Base-by-base conservation (phyloP, 2,113 vertebrate genomes). In the Lamprologus lemairii region DNA sequence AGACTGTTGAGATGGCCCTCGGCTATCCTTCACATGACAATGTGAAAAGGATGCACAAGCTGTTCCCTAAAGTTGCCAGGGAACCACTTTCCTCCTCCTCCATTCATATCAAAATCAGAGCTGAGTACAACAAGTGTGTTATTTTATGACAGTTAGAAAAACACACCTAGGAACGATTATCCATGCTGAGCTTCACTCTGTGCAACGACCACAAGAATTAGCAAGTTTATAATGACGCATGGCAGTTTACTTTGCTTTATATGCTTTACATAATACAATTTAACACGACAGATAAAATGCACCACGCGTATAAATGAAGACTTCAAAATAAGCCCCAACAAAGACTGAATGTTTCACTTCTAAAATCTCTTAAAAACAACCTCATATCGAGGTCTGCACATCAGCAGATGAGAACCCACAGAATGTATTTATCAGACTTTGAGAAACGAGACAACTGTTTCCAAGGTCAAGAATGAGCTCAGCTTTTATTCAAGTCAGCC, bases 41-140 rank as follows among this genome's bases (percentile, higher is more conserved):
- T 90, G 89, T 89, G 91, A 94, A 91, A 91, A 85, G 84, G 92
- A 92, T 86, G 86, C 87, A 88, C 94, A 94, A 90, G 93, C 93
- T 95, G 94, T 87, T 93, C 80, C 53, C 51, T 82, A 55, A 93
- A 94, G 88, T 87, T 91, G 87, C 93, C 92, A 90, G 63, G 79
- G 86, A 94, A 87, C 84, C 90, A 83, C 85, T 89, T 86, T 84
- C 17, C 40, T 78, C 13, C 81, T 73, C 49, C 73, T 65, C 45
- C 17, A 84, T 40, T 87, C 84, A 91, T 83, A 90, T 85, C 35
- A 86, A 75, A 81, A 90, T 85, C 57, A 84, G 53, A 4, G 11
- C 26, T n/a, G 21, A 84, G 84, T 82, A 60, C 47, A 45, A 47
- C 42, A 78, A 40, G 78, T 58, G 54, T 19, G 45, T 60, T 54